Base-by-base conservation (phyloP, 2,797 vertebrate genomes). In the Semaprochilodus insignis region DNA sequence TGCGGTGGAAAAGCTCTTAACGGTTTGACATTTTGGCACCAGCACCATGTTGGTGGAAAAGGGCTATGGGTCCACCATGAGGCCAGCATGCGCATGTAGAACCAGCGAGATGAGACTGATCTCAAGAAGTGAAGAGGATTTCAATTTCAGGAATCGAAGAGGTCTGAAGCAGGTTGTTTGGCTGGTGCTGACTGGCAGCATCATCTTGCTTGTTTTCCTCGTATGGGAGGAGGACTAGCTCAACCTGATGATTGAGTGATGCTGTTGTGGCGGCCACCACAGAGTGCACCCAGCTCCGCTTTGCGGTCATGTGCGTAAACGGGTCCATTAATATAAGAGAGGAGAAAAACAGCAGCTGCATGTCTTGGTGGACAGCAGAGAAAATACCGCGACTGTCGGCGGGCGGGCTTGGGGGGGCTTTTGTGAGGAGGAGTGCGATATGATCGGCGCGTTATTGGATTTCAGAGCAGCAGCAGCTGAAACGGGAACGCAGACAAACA, bases 391-490 rank as follows among this genome's bases (percentile, higher is more conserved):
- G 25, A 48, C 74, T 74, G 76, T 55, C 82, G 27, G 31, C 23
- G 65, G 27, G 25, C 23, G 62, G 80, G 80, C 71, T 57, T 44
- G 8, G 40, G 74, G 80, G 81, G 65, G 74, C 65, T 48, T 76
- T 86, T 85, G 77, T 85, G 72, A 34, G 36, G 57, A 82, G 85
- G 83, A 66, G 62, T 75, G 80, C n/a, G 66, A 88, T 81, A 65
- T 72, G 81, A 86, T 88, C 85, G 79, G 63, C 62, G n/a, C 69
- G 89, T 89, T 88, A 88, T 89, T 89, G 78, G 81, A 88, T 85
- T 88, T 78, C 78, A 81, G 78, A 80, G 31, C 31, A 31, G 82
- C 76, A 55, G 71, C 59, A 40, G 82, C 85, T 83, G 77, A 73
- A 74, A 83, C 84, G 77, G 74, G 81, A 79, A 89, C 66, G 67